Percentiles rank a stretch among this genome's conserved stretches.
phyloP scores from a whole-genome alignment of 1,140 invertebrate genomes.

The Caenorhabditis latens region DNA sequence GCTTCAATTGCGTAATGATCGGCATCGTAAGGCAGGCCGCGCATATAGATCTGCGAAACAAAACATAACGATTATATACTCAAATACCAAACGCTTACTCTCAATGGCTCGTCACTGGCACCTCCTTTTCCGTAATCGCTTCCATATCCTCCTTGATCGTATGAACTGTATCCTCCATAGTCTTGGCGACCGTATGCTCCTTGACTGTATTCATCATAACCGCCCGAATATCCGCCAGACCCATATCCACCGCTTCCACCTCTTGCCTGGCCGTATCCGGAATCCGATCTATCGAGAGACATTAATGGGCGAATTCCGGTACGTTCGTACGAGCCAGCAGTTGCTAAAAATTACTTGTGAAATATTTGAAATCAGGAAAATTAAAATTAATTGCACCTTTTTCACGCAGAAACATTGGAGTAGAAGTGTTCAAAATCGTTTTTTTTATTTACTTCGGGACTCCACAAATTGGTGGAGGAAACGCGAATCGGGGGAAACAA shows the following conservation, averaged over 20 bases:
- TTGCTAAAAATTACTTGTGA: not conserved
- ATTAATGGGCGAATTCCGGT: conserved; percentile 25
- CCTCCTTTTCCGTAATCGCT: conserved; percentile 13
- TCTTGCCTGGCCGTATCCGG: conserved; percentile 11
- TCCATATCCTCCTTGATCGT: conserved; percentile 17
- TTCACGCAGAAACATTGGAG: no score
- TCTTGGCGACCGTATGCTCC: conserved; percentile 4
- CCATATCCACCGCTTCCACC: not conserved
- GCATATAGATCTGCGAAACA: conserved; percentile 57
- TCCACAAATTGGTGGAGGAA: no score
- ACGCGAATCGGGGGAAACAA: no score
- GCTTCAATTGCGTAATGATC: conserved; percentile 12
- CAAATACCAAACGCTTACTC: not conserved
- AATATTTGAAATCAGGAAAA: no score
- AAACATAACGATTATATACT: not conserved
- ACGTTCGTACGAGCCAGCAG: not conserved
- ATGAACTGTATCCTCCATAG: conserved; percentile 17
- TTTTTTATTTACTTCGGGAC: no score
- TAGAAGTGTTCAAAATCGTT: no score
- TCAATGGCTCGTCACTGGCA: not conserved
- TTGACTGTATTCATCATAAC: conserved; percentile 9
- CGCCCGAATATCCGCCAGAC: not conserved
- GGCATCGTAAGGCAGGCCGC: conserved; percentile 57
- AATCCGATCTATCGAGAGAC: conserved; percentile 17
- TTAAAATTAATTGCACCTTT: no score